These are phyloP conservation scores for Podarcis siculus DNA, from an alignment of 2,797 vertebrate genomes.

Conservation along the genomic window DNA sequence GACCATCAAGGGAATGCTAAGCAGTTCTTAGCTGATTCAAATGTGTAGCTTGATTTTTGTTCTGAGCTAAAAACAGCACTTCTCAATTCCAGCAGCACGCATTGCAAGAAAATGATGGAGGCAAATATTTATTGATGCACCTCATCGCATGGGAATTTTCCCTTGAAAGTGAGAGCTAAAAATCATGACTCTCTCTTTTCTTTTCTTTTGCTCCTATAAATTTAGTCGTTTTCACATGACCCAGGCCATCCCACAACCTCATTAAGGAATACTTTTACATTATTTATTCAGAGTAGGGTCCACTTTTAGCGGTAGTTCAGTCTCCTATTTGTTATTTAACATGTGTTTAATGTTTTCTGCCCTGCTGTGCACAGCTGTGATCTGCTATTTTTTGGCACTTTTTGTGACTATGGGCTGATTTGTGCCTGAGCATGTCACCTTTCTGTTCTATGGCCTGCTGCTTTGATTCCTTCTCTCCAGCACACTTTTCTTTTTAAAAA, in stretches of 20 bases:
- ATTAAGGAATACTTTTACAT: slow-evolving; percentile 78
- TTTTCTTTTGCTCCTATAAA: slow-evolving; percentile 66
- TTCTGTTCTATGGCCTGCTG: slow-evolving; percentile 79
- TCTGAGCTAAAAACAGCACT: slow-evolving; percentile 75
- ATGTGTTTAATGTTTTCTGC: slow-evolving; percentile 84
- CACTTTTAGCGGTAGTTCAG: slow-evolving; percentile 82
- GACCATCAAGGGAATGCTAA: slow-evolving; percentile 73
- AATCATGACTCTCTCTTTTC: slow-evolving; percentile 67
- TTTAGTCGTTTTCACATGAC: slow-evolving; percentile 78
- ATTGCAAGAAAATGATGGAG: slow-evolving; percentile 50
- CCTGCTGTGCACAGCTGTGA: slow-evolving; percentile 82
- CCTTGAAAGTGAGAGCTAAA: slow-evolving; percentile 62
- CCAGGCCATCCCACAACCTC: slow-evolving; percentile 73
- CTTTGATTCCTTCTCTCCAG: slow-evolving; percentile 69
- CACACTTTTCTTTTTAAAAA: slow-evolving; percentile 62
- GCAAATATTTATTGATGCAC: slow-evolving; percentile 68
- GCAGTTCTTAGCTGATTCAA: slow-evolving; percentile 72
- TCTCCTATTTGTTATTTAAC: slow-evolving; percentile 84
- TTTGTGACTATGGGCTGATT: slow-evolving; percentile 81
- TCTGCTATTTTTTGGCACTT: slow-evolving; percentile 83
- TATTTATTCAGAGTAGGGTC: slow-evolving; percentile 82
- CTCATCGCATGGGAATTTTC: slow-evolving; percentile 28
- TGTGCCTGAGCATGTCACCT: slow-evolving; percentile 80
- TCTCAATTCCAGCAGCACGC: slow-evolving; percentile 70
- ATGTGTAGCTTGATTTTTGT: slow-evolving; percentile 72